phyloP scores from a whole-genome alignment of 2,797 vertebrate genomes.

The Streptopelia turtur region DNA sequence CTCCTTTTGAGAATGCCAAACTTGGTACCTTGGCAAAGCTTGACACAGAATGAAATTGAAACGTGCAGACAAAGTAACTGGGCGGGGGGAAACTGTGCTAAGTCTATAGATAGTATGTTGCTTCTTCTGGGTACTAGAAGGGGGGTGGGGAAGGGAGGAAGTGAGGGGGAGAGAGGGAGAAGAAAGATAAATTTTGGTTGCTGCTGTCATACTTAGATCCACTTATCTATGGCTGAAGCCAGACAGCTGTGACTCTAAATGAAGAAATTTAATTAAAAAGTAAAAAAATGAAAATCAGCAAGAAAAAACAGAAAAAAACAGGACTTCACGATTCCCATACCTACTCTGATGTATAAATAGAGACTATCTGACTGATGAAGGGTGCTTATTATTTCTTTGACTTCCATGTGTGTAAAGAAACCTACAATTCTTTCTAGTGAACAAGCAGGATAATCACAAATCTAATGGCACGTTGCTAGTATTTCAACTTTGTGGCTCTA shows the following conservation, averaged over 20 bases:
- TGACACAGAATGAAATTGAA: background rate
- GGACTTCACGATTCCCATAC: constrained; percentile 1
- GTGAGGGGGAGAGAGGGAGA: background rate
- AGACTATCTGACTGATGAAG: constrained; percentile 33
- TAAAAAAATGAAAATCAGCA: constrained; percentile 31
- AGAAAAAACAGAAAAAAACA: background rate
- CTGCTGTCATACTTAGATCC: constrained; percentile 24
- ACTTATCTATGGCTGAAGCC: constrained; percentile 52
- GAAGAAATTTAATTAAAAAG: constrained; percentile 64
- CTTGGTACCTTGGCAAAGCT: background rate
- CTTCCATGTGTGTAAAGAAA: background rate
- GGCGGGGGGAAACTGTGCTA: background rate
- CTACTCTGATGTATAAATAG: constrained; percentile 43
- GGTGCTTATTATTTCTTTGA: constrained; percentile 57
- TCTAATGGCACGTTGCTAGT: background rate
- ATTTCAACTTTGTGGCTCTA: background rate
- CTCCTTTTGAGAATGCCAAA: background rate
- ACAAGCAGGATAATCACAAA: constrained; percentile 32
- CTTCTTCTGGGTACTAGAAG: constrained; percentile 3
- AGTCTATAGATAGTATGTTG: constrained; percentile 18
- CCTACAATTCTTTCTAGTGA: background rate
- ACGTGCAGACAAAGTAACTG: constrained; percentile 19
- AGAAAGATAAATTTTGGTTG: constrained; percentile 38
- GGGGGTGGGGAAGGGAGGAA: background rate
- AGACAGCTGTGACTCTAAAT: constrained; percentile 55